phyloP scores from a whole-genome alignment of 1,140 invertebrate genomes.

The Delia radicum region DNA sequence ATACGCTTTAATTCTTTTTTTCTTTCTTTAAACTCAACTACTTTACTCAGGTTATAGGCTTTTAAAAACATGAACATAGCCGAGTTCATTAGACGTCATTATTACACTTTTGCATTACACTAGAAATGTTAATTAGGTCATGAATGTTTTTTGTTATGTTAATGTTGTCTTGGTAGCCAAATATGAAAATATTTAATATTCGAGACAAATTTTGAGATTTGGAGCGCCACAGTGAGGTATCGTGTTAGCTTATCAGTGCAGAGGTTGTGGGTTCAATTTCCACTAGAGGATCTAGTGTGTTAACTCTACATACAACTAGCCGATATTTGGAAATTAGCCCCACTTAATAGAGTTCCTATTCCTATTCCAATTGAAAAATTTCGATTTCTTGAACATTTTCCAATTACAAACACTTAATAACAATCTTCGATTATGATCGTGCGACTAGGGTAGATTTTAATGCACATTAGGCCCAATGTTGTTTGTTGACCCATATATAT shows the following conservation, averaged over 20 bases:
- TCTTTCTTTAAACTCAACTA: neutral
- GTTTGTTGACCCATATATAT: too few relatives aligned
- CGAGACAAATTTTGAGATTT: neutral
- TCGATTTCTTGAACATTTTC: too few relatives aligned
- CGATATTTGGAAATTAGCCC: too few relatives aligned
- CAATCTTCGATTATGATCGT: too few relatives aligned
- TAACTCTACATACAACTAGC: too few relatives aligned
- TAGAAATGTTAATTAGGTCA: constrained; percentile 5
- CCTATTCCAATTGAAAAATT: too few relatives aligned
- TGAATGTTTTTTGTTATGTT: neutral
- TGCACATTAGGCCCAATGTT: too few relatives aligned
- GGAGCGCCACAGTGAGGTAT: neutral
- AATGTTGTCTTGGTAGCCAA: neutral
- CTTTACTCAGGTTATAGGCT: neutral
- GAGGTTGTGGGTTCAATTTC: neutral
- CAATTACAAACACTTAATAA: too few relatives aligned
- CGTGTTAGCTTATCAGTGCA: too few relatives aligned
- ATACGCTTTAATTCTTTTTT: constrained; percentile 16
- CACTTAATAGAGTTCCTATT: too few relatives aligned
- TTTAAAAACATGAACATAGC: neutral
- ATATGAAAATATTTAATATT: neutral
- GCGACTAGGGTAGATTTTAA: too few relatives aligned
- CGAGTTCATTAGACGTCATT: constrained; percentile 19
- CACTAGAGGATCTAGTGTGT: too few relatives aligned
- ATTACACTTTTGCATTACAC: constrained; percentile 1